Evolutionary conservation across 2,888 invertebrate genomes (phyloP).

Genomic region (Asteroscopus sphinx): DNA sequence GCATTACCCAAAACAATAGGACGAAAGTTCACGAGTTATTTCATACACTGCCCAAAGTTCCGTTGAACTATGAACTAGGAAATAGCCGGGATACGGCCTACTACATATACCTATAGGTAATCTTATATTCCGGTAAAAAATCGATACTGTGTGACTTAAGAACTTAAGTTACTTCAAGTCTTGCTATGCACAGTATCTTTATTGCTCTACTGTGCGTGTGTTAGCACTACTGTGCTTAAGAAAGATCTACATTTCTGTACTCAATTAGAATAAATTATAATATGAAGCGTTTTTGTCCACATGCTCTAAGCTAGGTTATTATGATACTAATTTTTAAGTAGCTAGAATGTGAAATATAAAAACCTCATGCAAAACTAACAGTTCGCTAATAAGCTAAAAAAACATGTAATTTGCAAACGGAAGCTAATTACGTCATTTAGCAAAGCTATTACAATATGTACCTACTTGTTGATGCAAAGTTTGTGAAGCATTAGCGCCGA

Average conservation of each 20-base stretch:
- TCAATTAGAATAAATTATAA: not conserved
- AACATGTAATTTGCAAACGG: conserved; percentile 57
- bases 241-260: not conserved
- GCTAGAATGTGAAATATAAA: conserved; percentile 23
- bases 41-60: no score
- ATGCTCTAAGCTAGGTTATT: not conserved
- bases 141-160: no score
- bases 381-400: conserved; percentile 52
- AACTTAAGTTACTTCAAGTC: no score
- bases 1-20: no score
- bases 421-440: conserved; percentile 56
- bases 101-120: no score
- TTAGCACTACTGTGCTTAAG: no score
- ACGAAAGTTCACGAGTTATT: no score
- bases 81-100: no score
- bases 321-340: conserved; percentile 24
- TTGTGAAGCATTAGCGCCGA: conserved; percentile 21
- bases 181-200: no score
- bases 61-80: no score
- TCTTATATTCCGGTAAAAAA: no score
- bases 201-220: no score
- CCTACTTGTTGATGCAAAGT: conserved; percentile 4
- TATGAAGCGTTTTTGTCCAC: not conserved
- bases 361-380: conserved; percentile 43
- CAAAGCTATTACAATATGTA: conserved; percentile 25